A percentile compares a stretch with the other conserved stretches of the same genome.
Evolutionary conservation across 64 coral and sea anemone genomes (phyloP).

Genomic region (Actinia tenebrosa): DNA sequence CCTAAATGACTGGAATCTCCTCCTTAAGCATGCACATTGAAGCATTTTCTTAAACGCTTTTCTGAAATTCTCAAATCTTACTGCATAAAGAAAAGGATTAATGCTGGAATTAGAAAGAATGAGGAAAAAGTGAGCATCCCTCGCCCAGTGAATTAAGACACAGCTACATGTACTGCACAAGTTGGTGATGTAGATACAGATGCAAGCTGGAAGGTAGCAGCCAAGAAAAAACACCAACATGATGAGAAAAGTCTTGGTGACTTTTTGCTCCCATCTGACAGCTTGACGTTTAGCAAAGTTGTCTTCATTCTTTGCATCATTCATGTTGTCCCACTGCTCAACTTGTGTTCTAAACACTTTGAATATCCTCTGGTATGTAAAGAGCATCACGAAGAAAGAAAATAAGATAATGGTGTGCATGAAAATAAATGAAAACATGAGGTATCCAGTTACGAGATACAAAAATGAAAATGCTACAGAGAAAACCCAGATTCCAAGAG

Average conservation of each 20-base stretch:
- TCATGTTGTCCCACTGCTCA: conserved; percentile 21
- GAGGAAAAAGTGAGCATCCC: conserved; percentile 58
- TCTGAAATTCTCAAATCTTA: conserved; percentile 41
- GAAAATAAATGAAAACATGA: conserved; percentile 54
- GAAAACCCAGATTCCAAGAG: conserved; percentile 42
- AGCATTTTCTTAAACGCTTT: conserved; percentile 48
- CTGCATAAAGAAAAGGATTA: conserved; percentile 68
- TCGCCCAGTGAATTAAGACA: conserved; percentile 46
- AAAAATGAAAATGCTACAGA: conserved; percentile 37
- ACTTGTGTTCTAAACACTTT: conserved; percentile 29
- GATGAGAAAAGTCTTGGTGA: conserved; percentile 39
- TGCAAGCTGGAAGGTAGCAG: conserved; percentile 49
- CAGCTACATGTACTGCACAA: conserved; percentile 60
- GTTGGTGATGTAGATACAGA: conserved; percentile 54
- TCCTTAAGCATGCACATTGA: neutral
- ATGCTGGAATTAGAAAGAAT: conserved; percentile 33
- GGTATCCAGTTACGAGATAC: conserved; percentile 48
- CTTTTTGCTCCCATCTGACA: conserved; percentile 34
- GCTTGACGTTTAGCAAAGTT: neutral
- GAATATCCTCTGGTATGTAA: conserved; percentile 39
- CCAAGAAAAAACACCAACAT: conserved; percentile 39
- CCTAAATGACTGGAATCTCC: neutral
- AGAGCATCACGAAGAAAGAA: conserved; percentile 13
- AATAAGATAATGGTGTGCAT: conserved; percentile 42
- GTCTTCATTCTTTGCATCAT: neutral